Base-by-base conservation (phyloP, 2,888 invertebrate species). In the Nebria brevicollis region DNA sequence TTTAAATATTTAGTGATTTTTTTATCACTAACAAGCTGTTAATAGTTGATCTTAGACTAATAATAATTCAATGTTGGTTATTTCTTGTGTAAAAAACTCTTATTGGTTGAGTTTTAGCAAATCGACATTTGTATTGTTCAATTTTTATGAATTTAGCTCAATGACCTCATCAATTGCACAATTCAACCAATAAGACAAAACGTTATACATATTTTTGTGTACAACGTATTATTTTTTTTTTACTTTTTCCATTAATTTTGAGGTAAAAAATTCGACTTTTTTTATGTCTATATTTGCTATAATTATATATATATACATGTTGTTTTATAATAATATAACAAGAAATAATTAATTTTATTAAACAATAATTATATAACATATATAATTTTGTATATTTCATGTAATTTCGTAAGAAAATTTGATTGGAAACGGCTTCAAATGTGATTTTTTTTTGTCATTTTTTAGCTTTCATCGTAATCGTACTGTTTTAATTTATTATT, bases 221-320 rank as follows among this genome's bases (percentile, higher is more conserved):
- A 34, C 34, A 34, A 66, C 15, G 15, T 66, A 66, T 66, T 13
- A n/a, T 66, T 66, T 1, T n/a, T 66, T 66, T 66, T 13, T 25
- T 66, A 66, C 13, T 65, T n/a, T 65, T 65, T 65, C 7, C 15
- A 15, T 65, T 15, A 1, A 41, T 90, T 90, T 90, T 90, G 90
- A 90, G 88, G 89, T 90, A 90, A 90, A 90, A 20, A 91, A 90
- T 90, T 90, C 13, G 54, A 54, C 8, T 54, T 90, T 90, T 20
- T 90, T 90, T 90, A 90, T 34, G 34, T 34, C 90, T 90, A 90
- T 90, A 90, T 90, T 90, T 90, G 90, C 90, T 90, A 90, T 90
- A 90, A 90, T 90, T 90, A 90, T 90, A 90, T 90, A 90, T 90
- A 90, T 90, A 90, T 90, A 90, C 90, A 90, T 90, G 90, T 90